Base-by-base conservation (phyloP, 1,140 invertebrate genomes). In the Pemphigus obesinymphae region DNA sequence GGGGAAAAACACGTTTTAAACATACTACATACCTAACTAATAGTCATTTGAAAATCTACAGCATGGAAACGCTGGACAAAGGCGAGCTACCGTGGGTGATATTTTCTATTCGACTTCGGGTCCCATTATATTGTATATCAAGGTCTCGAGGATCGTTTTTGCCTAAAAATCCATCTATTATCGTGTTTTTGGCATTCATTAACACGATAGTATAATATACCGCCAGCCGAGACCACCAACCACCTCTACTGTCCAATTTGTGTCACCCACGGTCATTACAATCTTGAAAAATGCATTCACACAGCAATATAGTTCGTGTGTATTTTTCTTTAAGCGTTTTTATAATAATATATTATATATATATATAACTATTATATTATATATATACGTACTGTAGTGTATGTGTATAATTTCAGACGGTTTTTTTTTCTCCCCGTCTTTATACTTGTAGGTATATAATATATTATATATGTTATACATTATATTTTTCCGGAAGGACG, bases 131-230 rank as follows among this genome's bases (percentile, higher is more conserved):
- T 29, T 48, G 26, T 20, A 48, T 20, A 20, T n/a, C 26, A 13
- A 61, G 58, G 31, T 63, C 20, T 13, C 17, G 2, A 3, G 50
- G 26, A 31, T 63, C 37, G 76, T 23, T 80, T 55, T 61, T 13
- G 55, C 55, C 76, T 61, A 45, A 80, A 45, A 80, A 80, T 80
- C 23, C 76, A 29, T 63, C 76, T 20, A 11, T 45, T 50, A 50
- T 72, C 26, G 37, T 26, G 29, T 31, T 40, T 58, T 23, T 11
- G 2, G n/a, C 53, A n/a, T 55, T 58, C 76, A 80, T 80, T 80
- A 61, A 43, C 37, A 13, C 34, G 37, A 26, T 0, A 1, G 37
- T 43, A 23, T 68, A 23, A n/a, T 34, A 66, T 6, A 73, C 8
- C 23, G 29, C 1, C 31, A 17, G 1, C 50, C 26, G n/a, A 3